Evolutionary conservation across 2,888 invertebrate genomes (phyloP).

Genomic region (Aphodius sticticus): DNA sequence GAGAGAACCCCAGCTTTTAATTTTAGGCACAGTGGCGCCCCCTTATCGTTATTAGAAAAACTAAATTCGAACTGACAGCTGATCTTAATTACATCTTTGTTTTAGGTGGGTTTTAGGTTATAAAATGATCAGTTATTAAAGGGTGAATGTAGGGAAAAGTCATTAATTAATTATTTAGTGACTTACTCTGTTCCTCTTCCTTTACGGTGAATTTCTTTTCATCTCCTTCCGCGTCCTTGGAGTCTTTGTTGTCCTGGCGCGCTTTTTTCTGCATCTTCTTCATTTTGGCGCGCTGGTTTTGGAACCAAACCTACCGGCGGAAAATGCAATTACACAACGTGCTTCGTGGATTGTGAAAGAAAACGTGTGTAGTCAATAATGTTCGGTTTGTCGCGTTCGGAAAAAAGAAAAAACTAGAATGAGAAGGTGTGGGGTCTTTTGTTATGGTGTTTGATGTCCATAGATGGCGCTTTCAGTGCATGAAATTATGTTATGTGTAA

Average conservation of each 20-base stretch:
- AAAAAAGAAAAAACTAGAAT: background rate
- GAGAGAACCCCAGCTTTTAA: background rate
- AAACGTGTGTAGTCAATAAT: background rate
- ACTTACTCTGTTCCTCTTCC: constrained; percentile 67
- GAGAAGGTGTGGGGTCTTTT: too few species aligned
- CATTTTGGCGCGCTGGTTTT: constrained; percentile 72
- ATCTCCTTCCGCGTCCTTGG: constrained; percentile 61
- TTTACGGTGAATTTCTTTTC: constrained; percentile 67
- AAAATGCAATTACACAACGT: constrained; percentile 44
- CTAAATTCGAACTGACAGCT: constrained; percentile 5
- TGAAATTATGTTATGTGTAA: too few species aligned
- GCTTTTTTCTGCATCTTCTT: constrained; percentile 74
- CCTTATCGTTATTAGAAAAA: constrained; percentile 11
- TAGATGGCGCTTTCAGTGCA: too few species aligned
- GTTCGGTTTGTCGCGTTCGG: background rate
- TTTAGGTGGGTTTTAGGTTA: background rate
- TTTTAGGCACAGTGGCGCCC: background rate
- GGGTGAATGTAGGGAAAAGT: background rate
- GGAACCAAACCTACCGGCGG: constrained; percentile 67
- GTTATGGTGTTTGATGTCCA: too few species aligned
- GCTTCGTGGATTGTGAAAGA: constrained; percentile 6
- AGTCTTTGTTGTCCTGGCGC: constrained; percentile 64
- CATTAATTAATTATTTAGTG: constrained; percentile 44
- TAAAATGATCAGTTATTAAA: background rate
- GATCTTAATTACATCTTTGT: background rate